A percentile compares a stretch with the other conserved stretches of the same genome.
These are phyloP conservation scores for Orthonevra nobilis DNA, from an alignment of 2,888 invertebrate species.

Conservation along the genomic window DNA sequence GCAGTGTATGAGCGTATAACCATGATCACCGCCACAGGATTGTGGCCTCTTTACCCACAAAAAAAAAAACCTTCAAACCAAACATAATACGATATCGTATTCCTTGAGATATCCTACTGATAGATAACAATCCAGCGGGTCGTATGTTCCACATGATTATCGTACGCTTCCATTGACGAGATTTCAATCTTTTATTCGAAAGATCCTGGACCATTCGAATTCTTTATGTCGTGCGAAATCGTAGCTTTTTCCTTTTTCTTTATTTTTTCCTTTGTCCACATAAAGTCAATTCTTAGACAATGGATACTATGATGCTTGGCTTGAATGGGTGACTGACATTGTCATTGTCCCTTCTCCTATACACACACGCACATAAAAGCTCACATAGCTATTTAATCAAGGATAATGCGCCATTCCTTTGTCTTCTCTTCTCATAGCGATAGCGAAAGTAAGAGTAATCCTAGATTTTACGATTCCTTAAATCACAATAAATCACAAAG, in stretches of 20 bases:
- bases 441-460: slow-evolving; percentile 52
- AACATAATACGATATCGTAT: too few species aligned
- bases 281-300: too few species aligned
- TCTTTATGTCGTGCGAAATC: too few species aligned
- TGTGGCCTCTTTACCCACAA: too few species aligned
- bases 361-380: not conserved
- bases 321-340: too few species aligned
- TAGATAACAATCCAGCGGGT: slow-evolving; percentile 25
- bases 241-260: too few species aligned
- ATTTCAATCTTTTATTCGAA: slow-evolving; percentile 42
- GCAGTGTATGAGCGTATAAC: too few species aligned
- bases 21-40: too few species aligned
- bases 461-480: slow-evolving; percentile 59
- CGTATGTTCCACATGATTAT: slow-evolving; percentile 36
- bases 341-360: not conserved
- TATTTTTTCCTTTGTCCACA: too few species aligned
- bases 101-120: too few species aligned
- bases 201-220: slow-evolving; percentile 2
- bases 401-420: slow-evolving; percentile 62
- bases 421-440: slow-evolving; percentile 42
- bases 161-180: slow-evolving; percentile 23
- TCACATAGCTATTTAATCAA: slow-evolving; percentile 54
- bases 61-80: too few species aligned
- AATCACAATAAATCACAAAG: slow-evolving; percentile 59
- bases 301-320: too few species aligned